Evolutionary conservation across 1,140 invertebrate genomes (phyloP), one percentile per base, ranked within the genome.

Genomic region (Elysia chlorotica): DNA sequence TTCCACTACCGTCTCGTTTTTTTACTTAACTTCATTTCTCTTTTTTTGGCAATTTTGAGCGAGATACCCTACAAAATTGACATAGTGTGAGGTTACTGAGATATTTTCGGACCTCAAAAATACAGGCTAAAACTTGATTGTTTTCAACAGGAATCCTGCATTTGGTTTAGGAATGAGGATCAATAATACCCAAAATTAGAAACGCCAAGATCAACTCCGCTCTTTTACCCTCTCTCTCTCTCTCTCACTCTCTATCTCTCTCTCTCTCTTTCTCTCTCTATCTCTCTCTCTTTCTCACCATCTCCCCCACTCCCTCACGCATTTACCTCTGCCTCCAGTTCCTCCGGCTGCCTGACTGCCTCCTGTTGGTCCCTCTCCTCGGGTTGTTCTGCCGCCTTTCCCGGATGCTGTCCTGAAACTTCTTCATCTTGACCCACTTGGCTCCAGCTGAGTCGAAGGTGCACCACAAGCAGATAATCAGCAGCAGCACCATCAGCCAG

Each of bases 361-460:
- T 86, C 78, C 92, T 92, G 79, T 94, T 93, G 81, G 93, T 91
- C 82, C 93, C 92, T 30, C 91, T 91, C 31, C 91, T 91, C 78
- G 92, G 92, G 79, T 94, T 93, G 81, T 93, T 91, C 82, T 93
- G 92, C 28, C 91, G 91, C 77, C 93, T 92, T n/a, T 80, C 79
- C 77, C 91, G 91, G 90, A 95, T 91, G 57, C 93, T 95, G 53
- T 93, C 90, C 85, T 96, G 94, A 85, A 94, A 96, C 76, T 93
- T 91, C 86, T 95, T 96, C 93, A 96, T 95, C 88, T 96, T 96
- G 0, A 96, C 94, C 94, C 94, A 96, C n/a, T 93, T 94, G 31
- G 93, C 89, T 14, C 94, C 95, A 3, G 94, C 95, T 0, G 93
- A 89, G 87, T 96, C 94, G 85, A 94, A 96, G 21, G 93, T 93